These are phyloP conservation scores for Rynchops niger DNA, from an alignment of 2,113 vertebrate species.

Conservation along the genomic window DNA sequence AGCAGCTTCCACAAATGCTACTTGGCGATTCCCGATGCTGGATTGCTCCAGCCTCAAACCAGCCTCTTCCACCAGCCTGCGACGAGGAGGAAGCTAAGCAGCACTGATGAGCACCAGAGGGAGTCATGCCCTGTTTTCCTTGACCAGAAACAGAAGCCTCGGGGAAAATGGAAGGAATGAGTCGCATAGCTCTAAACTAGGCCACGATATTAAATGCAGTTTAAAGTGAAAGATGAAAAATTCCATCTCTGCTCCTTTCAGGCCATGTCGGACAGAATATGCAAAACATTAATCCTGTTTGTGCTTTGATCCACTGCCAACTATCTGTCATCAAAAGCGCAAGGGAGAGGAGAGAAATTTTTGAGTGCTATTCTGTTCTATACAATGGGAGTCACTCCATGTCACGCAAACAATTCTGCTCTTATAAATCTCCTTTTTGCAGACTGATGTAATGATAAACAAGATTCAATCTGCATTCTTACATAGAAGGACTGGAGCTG, in stretches of 20 bases:
- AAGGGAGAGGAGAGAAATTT: conserved; percentile 30
- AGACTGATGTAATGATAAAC: conserved; percentile 43
- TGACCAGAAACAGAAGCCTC: conserved; percentile 45
- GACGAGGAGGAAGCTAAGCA: neutral
- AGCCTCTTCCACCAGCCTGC: neutral
- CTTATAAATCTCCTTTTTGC: conserved; percentile 7
- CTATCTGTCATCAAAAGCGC: conserved; percentile 58
- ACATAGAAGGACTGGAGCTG: neutral
- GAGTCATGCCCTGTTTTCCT: conserved; percentile 43
- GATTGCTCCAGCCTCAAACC: neutral
- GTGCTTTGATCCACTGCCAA: conserved; percentile 62
- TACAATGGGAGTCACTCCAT: conserved; percentile 33
- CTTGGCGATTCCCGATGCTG: neutral
- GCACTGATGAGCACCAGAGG: conserved; percentile 52
- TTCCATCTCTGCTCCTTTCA: conserved; percentile 59
- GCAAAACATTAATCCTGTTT: conserved; percentile 64
- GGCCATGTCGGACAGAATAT: conserved; percentile 58
- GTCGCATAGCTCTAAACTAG: conserved; percentile 44
- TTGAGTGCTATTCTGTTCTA: conserved; percentile 34
- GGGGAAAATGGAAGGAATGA: conserved; percentile 49
- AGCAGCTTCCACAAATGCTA: neutral
- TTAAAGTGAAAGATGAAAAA: conserved; percentile 63
- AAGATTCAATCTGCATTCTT: conserved; percentile 4
- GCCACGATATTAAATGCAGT: conserved; percentile 37
- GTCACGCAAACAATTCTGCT: conserved; percentile 22